These are phyloP conservation scores for Cyrtorhinus lividipennis DNA, from an alignment of 1,140 invertebrate species.

Conservation along the genomic window DNA sequence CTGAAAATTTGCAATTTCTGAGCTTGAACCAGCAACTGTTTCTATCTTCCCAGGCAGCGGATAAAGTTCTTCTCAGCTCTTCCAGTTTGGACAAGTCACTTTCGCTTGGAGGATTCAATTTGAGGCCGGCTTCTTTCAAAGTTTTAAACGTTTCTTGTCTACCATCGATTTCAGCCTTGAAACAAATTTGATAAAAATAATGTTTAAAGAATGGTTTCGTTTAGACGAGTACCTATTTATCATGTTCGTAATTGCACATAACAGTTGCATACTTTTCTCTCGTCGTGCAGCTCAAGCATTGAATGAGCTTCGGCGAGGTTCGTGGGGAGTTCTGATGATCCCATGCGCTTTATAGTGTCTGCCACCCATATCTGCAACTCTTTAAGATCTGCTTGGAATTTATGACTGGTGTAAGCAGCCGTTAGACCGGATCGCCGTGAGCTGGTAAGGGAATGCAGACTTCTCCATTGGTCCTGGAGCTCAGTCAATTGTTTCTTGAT, in stretches of 20 bases:
- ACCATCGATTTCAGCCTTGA: slow-evolving; percentile 81
- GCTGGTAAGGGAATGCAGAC: slow-evolving; percentile 48
- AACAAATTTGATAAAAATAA: too few relatives aligned
- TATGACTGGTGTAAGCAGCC: slow-evolving; percentile 61
- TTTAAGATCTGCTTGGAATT: slow-evolving; percentile 58
- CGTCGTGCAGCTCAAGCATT: slow-evolving; percentile 79
- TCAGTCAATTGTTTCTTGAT: slow-evolving; percentile 52
- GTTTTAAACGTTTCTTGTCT: slow-evolving; percentile 65
- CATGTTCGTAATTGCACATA: too few relatives aligned
- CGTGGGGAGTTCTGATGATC: slow-evolving; percentile 66
- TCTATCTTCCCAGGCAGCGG: slow-evolving; percentile 67
- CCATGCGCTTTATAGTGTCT: slow-evolving; percentile 72
- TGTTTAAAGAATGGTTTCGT: too few relatives aligned
- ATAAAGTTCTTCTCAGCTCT: slow-evolving; percentile 47
- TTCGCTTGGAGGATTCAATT: slow-evolving; percentile 35
- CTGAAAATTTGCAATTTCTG: slow-evolving; percentile 84
- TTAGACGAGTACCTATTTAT: too few relatives aligned
- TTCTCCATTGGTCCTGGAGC: slow-evolving; percentile 56
- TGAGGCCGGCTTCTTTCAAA: slow-evolving; percentile 61
- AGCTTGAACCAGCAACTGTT: slow-evolving; percentile 70
- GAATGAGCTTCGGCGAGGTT: slow-evolving; percentile 81
- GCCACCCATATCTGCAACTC: slow-evolving; percentile 70
- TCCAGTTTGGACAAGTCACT: slow-evolving; percentile 49
- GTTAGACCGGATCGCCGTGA: slow-evolving; percentile 47
- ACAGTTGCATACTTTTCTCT: slow-evolving; percentile 60